Evolutionary conservation across 1,140 invertebrate species (phyloP).

Genomic region (Eufriesea mexicana): DNA sequence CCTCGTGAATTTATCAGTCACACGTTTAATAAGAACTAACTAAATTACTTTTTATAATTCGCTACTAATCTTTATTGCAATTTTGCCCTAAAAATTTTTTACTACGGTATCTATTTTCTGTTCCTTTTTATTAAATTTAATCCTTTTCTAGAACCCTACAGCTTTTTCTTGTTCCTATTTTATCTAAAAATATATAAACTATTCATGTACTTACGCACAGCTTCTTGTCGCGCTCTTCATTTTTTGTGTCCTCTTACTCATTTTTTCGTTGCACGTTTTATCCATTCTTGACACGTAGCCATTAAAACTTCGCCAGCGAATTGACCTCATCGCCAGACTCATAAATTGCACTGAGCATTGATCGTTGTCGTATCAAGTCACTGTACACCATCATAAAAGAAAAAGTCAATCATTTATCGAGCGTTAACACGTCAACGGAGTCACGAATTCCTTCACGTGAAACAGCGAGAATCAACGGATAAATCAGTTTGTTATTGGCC

Average conservation of each 20-base stretch:
- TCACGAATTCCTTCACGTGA: neutral
- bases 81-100: too few species aligned
- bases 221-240: neutral
- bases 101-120: too few species aligned
- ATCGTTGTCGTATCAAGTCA: neutral
- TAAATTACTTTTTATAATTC: too few species aligned
- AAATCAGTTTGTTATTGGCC: conserved; percentile 7
- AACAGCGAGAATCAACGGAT: neutral
- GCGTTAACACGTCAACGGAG: neutral
- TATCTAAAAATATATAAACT: neutral
- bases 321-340: neutral
- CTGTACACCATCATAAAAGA: neutral
- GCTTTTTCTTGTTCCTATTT: neutral
- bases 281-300: neutral
- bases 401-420: neutral
- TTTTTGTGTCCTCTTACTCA: neutral
- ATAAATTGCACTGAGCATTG: neutral
- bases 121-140: too few species aligned
- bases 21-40: too few species aligned
- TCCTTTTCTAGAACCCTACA: neutral
- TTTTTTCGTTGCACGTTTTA: neutral
- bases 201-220: neutral
- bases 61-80: too few species aligned
- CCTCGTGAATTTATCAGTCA: too few species aligned
- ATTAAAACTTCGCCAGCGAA: neutral